Evolutionary conservation across 2,113 vertebrate genomes (phyloP).

Genomic region (Toxotes chatareus): DNA sequence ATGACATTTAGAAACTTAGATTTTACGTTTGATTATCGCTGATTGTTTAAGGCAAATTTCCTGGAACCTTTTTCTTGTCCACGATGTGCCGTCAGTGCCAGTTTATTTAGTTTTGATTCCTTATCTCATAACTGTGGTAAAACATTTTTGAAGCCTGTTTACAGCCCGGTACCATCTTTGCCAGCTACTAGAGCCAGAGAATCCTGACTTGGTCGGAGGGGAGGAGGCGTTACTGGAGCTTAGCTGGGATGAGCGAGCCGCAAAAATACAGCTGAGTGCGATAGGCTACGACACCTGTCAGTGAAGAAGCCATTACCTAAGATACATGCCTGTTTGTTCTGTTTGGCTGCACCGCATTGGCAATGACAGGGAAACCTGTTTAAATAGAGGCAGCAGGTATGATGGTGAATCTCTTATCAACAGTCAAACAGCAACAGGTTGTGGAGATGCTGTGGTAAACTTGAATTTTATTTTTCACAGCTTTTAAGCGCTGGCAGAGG

Average conservation of each 20-base stretch:
- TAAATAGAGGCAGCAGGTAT: neutral
- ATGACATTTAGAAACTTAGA: neutral
- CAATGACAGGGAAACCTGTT: neutral
- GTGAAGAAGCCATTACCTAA: conserved; percentile 5
- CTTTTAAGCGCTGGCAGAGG: neutral
- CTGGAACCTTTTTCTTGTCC: neutral
- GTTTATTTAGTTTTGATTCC: conserved; percentile 1
- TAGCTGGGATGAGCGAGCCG: conserved; percentile 18
- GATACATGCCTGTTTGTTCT: neutral
- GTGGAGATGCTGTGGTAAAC: neutral
- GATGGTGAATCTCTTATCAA: neutral
- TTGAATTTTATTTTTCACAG: neutral
- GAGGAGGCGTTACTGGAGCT: conserved; percentile 25
- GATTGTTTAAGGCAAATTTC: neutral
- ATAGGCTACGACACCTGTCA: conserved; percentile 33
- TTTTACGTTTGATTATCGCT: neutral
- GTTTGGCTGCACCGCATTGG: neutral
- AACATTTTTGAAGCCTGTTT: conserved; percentile 24
- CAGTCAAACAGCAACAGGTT: neutral
- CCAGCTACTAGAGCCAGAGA: conserved; percentile 19
- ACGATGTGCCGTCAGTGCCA: neutral
- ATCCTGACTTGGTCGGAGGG: neutral
- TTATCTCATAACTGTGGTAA: neutral
- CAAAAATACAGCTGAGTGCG: conserved; percentile 17
- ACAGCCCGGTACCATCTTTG: conserved; percentile 17